Evolutionary conservation across 2,888 invertebrate genomes (phyloP).

Genomic region (Lobophora halterata): DNA sequence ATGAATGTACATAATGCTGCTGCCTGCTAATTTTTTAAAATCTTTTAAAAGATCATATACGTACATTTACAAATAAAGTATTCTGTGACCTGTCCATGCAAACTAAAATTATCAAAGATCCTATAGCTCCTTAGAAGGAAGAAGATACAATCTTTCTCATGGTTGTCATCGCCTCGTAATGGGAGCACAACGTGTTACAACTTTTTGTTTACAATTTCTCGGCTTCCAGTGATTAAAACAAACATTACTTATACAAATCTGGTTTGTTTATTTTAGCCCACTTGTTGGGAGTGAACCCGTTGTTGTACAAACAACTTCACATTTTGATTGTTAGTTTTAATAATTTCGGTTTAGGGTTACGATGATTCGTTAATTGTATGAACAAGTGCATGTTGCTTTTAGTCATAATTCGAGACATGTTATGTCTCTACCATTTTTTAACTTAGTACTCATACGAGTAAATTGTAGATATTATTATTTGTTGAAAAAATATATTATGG

Average conservation of each 20-base stretch:
- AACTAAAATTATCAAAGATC: conserved; percentile 1
- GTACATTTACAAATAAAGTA: too few relatives aligned
- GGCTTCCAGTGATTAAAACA: conserved; percentile 48
- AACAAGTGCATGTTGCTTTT: too few relatives aligned
- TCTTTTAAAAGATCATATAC: too few relatives aligned
- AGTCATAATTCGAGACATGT: background rate
- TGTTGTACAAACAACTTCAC: conserved; percentile 49
- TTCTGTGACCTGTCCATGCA: too few relatives aligned
- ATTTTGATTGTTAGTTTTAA: conserved; percentile 45
- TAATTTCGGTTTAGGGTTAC: conserved; percentile 30
- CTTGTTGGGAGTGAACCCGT: conserved; percentile 55
- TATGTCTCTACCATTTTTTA: background rate
- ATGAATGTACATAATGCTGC: too few relatives aligned
- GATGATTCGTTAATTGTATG: background rate
- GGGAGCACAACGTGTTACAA: conserved; percentile 48
- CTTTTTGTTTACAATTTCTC: conserved; percentile 53
- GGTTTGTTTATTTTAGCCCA: conserved; percentile 59
- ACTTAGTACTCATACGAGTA: background rate
- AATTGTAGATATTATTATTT: too few relatives aligned
- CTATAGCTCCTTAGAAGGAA: conserved; percentile 20
- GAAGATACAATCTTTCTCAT: conserved; percentile 35
- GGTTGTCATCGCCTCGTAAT: conserved; percentile 55
- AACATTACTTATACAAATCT: conserved; percentile 44
- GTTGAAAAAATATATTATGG: too few relatives aligned
- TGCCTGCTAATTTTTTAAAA: too few relatives aligned